phyloP scores from a whole-genome alignment of 2,113 vertebrate species.

The Datnioides undecimradiatus region DNA sequence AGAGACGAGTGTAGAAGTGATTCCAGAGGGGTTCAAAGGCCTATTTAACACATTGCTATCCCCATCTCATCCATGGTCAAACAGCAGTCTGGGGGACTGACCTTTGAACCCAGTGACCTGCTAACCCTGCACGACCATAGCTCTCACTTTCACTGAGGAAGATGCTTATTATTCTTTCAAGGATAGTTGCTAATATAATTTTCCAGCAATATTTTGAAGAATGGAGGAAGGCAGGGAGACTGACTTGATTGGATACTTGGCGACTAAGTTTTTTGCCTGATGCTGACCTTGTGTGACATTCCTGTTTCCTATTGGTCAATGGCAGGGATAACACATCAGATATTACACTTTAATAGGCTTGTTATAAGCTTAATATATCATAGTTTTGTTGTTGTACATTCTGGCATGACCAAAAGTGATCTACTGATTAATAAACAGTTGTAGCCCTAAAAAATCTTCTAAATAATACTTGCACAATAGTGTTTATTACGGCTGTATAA shows the following conservation, averaged over 20 bases:
- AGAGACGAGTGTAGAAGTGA: conserved; percentile 10
- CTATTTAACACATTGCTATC: conserved; percentile 46
- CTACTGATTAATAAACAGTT: not conserved
- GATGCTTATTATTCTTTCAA: conserved; percentile 17
- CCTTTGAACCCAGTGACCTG: conserved; percentile 68
- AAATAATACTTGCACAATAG: too few relatives aligned
- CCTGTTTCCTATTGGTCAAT: conserved; percentile 24
- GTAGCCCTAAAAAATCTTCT: not conserved
- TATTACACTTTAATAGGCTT: too few relatives aligned
- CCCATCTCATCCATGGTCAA: conserved; percentile 49
- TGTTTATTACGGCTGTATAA: not conserved
- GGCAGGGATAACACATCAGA: conserved; percentile 6
- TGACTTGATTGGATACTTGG: not conserved
- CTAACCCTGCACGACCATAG: conserved; percentile 29
- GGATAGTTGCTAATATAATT: not conserved
- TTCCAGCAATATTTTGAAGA: not conserved
- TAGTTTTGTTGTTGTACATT: too few relatives aligned
- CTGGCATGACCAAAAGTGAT: too few relatives aligned
- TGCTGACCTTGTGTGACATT: conserved; percentile 61
- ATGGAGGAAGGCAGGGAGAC: not conserved
- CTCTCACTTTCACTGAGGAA: conserved; percentile 42
- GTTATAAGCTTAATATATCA: too few relatives aligned
- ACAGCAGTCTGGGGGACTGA: conserved; percentile 51
- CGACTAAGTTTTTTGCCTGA: conserved; percentile 4
- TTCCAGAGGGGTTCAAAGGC: conserved; percentile 38